These are phyloP conservation scores for Phengaris arion DNA, from an alignment of 2,888 invertebrate genomes.

Conservation along the genomic window DNA sequence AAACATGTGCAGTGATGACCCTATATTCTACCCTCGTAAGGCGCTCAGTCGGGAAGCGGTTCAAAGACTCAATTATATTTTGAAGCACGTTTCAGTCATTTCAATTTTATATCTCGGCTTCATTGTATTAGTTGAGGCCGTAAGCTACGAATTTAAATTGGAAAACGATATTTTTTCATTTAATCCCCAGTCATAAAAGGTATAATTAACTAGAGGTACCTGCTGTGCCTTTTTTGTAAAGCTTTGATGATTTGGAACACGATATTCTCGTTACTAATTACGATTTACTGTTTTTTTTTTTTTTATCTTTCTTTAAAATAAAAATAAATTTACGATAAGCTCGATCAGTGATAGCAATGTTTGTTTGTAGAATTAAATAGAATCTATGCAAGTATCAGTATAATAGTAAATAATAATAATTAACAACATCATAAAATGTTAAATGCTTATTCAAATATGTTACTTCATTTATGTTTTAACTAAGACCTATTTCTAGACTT, in stretches of 20 bases:
- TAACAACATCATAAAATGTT: too few species aligned
- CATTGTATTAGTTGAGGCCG: slow-evolving; percentile 29
- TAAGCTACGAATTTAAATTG: slow-evolving; percentile 32
- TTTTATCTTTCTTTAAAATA: neutral
- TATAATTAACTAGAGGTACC: slow-evolving; percentile 25
- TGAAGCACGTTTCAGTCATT: slow-evolving; percentile 48
- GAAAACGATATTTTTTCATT: slow-evolving; percentile 37
- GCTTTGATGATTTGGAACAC: slow-evolving; percentile 23
- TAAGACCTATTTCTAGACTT: too few species aligned
- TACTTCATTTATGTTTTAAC: too few species aligned
- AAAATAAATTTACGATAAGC: neutral
- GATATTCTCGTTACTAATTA: neutral
- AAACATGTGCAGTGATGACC: slow-evolving; percentile 9
- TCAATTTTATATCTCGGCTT: slow-evolving; percentile 44
- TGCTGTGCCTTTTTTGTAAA: slow-evolving; percentile 19
- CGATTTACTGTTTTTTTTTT: neutral
- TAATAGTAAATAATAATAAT: too few species aligned
- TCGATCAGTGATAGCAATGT: neutral
- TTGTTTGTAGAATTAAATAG: neutral
- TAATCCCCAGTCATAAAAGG: slow-evolving; percentile 26
- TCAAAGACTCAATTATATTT: slow-evolving; percentile 46
- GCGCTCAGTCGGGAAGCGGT: slow-evolving; percentile 33
- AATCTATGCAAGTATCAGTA: too few species aligned
- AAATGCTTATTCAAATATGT: too few species aligned
- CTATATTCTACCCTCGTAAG: slow-evolving; percentile 28